Evolutionary conservation across 2,113 vertebrate genomes (phyloP), one percentile per base, ranked within the genome.

Genomic region (Nannobrachium achirus): DNA sequence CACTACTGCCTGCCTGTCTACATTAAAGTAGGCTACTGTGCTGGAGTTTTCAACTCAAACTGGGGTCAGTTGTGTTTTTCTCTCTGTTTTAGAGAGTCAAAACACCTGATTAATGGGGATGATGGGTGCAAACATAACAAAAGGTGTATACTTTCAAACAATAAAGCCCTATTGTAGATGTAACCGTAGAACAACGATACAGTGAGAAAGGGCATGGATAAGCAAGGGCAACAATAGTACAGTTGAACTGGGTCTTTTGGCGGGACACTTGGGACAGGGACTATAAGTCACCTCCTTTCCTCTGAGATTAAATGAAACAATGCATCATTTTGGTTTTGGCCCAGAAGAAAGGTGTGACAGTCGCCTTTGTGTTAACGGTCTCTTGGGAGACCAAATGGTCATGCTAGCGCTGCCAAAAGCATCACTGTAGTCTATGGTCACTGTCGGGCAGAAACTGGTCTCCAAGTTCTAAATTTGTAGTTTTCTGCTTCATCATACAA

Each of bases 291-390:
- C 83, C 84, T 73, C 67, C 76, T 71, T 59, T 72, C 66, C 57
- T 49, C n/a, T 58, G 75, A 79, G 76, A 88, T 85, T 85, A 75
- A 78, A 84, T 60, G 69, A 82, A 79, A 84, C 84, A 87, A 89
- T 83, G 60, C 73, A 82, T 85, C 73, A 85, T 75, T n/a, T 56
- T 33, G 25, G 25, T 33, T 33, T 56, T 50, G 67, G 66, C 67
- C 56, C 66, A 45, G 55, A 71, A 77, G 73, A 73, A 61, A 66
- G 73, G 68, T 72, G 60, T 63, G 71, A 81, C 80, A 79, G 76
- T 79, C 74, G 66, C 68, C 78, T 80, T 41, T 68, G 66, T 67
- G 62, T 62, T 70, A 63, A 63, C 6, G 38, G 44, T 62, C 25
- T 59, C 64, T 68, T 60, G 14, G 66, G 76, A 70, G 62, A 73